A percentile compares a stretch with the other conserved stretches of the same genome.
Evolutionary conservation across 1,140 invertebrate species (phyloP).

Genomic region (Paramacrobiotus metropolitanus): DNA sequence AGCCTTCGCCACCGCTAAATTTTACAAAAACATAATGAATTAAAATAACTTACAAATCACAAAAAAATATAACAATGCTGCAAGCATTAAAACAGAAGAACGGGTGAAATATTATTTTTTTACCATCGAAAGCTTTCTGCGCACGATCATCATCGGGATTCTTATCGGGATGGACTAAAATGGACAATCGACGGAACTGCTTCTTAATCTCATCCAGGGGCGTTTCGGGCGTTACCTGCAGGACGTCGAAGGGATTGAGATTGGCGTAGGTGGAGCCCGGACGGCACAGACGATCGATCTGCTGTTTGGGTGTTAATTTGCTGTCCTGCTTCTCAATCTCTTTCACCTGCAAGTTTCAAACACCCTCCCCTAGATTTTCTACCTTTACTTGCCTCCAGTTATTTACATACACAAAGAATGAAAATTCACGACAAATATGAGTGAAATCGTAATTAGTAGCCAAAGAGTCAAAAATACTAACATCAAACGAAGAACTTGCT

Average conservation of each 20-base stretch:
- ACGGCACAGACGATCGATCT: slow-evolving; percentile 69
- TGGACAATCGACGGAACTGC: slow-evolving; percentile 80
- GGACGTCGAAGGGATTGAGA: slow-evolving; percentile 71
- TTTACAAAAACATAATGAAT: no score
- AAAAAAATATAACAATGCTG: no score
- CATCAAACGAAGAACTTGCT: no score
- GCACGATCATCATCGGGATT: slow-evolving; percentile 92
- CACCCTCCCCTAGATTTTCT: no score
- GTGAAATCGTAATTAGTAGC: no score
- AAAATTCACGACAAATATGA: no score
- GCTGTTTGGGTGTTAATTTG: slow-evolving; percentile 70
- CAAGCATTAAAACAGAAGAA: no score
- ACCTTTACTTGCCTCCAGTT: no score
- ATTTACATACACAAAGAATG: no score
- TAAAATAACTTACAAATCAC: no score
- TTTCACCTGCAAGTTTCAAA: slow-evolving; percentile 62
- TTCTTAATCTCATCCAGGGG: slow-evolving; percentile 78
- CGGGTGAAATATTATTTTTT: no score
- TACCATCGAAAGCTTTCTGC: slow-evolving; percentile 40
- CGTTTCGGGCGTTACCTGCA: slow-evolving; percentile 66
- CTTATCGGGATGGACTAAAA: slow-evolving; percentile 95
- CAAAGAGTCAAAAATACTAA: no score
- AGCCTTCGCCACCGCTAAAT: slow-evolving; percentile 66
- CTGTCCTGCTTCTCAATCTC: slow-evolving; percentile 77
- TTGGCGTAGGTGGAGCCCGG: slow-evolving; percentile 89